These are phyloP conservation scores for Scomber colias DNA, from an alignment of 2,113 vertebrate species.

Conservation along the genomic window DNA sequence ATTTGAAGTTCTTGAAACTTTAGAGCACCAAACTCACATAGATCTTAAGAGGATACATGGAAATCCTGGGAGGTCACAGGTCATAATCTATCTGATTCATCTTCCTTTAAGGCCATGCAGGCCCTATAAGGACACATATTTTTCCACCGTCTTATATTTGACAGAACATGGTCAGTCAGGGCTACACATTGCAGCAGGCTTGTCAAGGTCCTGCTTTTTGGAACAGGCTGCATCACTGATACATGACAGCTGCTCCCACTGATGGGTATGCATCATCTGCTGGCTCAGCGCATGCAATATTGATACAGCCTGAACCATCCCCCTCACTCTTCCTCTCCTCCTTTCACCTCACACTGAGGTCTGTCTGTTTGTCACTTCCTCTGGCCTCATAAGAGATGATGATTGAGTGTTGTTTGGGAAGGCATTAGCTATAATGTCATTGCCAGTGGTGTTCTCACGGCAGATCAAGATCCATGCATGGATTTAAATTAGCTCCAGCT, in stretches of 20 bases:
- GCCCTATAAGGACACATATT: conserved; percentile 17
- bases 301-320: conserved; percentile 55
- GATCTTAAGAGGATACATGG: conserved; percentile 2
- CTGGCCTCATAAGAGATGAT: conserved; percentile 9
- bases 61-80: neutral
- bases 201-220: conserved; percentile 50
- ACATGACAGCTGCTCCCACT: conserved; percentile 70
- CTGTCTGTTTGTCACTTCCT: neutral
- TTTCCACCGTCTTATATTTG: conserved; percentile 7
- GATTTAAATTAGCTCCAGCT: conserved; percentile 43
- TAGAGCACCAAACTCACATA: neutral
- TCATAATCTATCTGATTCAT: conserved; percentile 19
- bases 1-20: neutral
- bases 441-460: conserved; percentile 22
- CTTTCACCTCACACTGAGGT: conserved; percentile 24
- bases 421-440: conserved; percentile 16
- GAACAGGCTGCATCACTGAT: conserved; percentile 56
- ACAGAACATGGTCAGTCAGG: conserved; percentile 18
- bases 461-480: neutral
- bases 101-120: neutral
- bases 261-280: conserved; percentile 72
- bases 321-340: conserved; percentile 10
- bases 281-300: conserved; percentile 76
- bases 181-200: neutral
- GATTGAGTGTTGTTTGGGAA: conserved; percentile 42